Evolutionary conservation across 2,888 invertebrate genomes (phyloP).

Genomic region (Hyposoter dolosus): DNA sequence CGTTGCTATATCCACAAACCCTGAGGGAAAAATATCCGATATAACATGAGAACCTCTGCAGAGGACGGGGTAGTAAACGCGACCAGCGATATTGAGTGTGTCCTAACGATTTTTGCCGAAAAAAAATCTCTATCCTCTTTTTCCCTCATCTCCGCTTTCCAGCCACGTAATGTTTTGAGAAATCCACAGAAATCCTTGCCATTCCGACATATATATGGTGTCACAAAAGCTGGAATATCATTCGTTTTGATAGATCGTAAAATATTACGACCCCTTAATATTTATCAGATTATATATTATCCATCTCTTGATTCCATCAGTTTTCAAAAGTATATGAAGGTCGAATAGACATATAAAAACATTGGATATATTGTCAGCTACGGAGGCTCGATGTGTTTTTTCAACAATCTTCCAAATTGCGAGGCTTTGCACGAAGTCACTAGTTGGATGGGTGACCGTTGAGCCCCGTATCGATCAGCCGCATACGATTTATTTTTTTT

Average conservation of each 20-base stretch:
- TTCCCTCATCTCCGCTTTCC: not conserved
- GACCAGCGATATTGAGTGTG: conserved; percentile 14
- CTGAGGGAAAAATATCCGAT: conserved; percentile 25
- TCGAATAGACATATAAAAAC: not conserved
- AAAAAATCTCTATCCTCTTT: conserved; percentile 37
- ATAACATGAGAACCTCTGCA: conserved; percentile 44
- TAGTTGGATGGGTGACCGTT: not conserved
- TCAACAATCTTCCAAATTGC: not conserved
- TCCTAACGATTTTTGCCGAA: conserved; percentile 58
- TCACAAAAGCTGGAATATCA: not conserved
- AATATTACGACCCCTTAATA: not conserved
- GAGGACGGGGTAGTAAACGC: conserved; percentile 38
- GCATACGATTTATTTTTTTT: not conserved
- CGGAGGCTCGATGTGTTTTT: not conserved
- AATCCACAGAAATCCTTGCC: not conserved
- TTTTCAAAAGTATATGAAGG: not conserved
- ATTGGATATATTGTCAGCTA: no score
- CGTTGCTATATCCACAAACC: not conserved
- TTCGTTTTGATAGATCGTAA: not conserved
- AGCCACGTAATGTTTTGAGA: conserved; percentile 30
- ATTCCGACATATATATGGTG: not conserved
- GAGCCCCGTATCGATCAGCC: not conserved
- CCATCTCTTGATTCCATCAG: not conserved
- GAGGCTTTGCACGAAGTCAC: not conserved
- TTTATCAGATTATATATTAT: not conserved